Evolutionary conservation across 2,113 vertebrate species (phyloP).

Genomic region (Alethe diademata): DNA sequence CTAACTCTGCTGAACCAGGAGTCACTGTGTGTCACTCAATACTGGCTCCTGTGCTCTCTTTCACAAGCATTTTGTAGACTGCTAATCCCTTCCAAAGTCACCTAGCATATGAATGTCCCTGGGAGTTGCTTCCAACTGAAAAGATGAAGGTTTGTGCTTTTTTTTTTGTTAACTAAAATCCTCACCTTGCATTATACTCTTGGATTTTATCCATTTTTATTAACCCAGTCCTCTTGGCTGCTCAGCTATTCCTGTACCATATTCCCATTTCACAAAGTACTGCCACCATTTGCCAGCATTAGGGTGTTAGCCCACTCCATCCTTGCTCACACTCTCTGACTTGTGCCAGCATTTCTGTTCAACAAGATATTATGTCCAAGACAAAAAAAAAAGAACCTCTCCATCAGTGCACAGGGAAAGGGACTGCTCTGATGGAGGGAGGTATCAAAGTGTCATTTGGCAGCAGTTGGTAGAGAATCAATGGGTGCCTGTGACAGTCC

Average conservation of each 20-base stretch:
- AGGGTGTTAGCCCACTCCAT: background rate
- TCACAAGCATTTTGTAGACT: background rate
- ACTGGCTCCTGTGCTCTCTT: background rate
- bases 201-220: background rate
- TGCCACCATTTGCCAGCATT: background rate
- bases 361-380: background rate
- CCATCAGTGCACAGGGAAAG: background rate
- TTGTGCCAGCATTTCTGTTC: background rate
- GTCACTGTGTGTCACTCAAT: background rate
- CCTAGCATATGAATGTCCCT: background rate
- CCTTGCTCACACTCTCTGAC: background rate
- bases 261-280: background rate
- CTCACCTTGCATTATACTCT: background rate
- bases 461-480: background rate
- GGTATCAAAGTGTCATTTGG: background rate
- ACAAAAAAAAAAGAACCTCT: background rate
- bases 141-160: background rate
- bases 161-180: background rate
- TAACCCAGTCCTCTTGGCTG: background rate
- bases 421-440: background rate
- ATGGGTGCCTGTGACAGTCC: background rate
- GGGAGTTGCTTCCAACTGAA: background rate
- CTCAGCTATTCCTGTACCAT: background rate
- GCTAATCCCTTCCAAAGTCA: background rate
- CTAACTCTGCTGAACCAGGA: background rate